phyloP scores from a whole-genome alignment of 2,888 invertebrate species.

The Athetis lepigone region DNA sequence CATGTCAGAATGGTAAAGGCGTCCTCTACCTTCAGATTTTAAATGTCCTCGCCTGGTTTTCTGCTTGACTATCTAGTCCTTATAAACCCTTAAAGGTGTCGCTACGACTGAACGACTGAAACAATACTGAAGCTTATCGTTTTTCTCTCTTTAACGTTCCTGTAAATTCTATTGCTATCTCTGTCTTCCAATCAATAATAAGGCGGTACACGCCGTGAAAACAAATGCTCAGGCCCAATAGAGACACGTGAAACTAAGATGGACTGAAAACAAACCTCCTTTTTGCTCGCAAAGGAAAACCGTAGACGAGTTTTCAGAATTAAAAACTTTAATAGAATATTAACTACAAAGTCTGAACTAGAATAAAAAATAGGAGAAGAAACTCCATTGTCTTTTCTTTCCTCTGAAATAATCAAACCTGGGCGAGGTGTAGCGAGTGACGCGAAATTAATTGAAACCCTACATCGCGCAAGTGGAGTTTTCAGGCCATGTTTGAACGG shows the following conservation, averaged over 20 bases:
- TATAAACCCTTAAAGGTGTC: constrained; percentile 23
- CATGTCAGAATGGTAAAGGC: too few species aligned
- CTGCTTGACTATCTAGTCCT: not conserved
- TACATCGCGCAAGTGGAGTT: constrained; percentile 42
- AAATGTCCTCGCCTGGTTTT: not conserved
- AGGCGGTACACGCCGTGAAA: constrained; percentile 1
- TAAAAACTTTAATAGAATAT: not conserved
- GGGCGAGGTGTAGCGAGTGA: rapidly evolving
- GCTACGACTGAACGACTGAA: constrained; percentile 12
- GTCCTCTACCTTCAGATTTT: constrained; percentile 17
- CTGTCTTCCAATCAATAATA: constrained; percentile 37
- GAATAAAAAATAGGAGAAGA: constrained; percentile 3
- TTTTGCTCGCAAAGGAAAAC: constrained; percentile 11
- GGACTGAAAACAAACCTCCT: constrained; percentile 2
- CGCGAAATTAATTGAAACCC: constrained; percentile 18
- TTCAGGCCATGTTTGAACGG: constrained; percentile 4
- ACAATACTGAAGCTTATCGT: constrained; percentile 2
- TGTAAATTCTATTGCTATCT: constrained; percentile 2
- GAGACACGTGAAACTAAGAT: not conserved
- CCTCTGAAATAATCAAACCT: not conserved
- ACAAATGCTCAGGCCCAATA: constrained; percentile 25
- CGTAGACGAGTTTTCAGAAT: constrained; percentile 1
- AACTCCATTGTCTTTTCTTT: not conserved
- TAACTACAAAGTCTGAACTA: not conserved
- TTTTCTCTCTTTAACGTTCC: constrained; percentile 15